phyloP scores from a whole-genome alignment of 2,797 vertebrate species.

The Sebastes dallii region DNA sequence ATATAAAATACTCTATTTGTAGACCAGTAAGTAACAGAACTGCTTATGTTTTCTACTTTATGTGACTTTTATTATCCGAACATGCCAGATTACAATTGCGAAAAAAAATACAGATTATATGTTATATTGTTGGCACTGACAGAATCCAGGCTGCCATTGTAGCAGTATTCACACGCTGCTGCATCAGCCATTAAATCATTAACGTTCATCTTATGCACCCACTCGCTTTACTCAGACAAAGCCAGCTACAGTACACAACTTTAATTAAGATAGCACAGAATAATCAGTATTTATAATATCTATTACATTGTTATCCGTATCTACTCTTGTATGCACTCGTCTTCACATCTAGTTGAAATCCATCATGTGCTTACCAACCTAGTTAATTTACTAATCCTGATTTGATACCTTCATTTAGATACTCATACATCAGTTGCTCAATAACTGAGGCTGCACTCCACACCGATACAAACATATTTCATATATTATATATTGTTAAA shows the following conservation, averaged over 20 bases:
- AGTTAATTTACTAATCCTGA: neutral
- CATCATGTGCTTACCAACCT: neutral
- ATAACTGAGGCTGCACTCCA: neutral
- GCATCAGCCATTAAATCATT: neutral
- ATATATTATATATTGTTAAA: neutral
- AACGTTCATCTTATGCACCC: neutral
- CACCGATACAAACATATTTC: neutral
- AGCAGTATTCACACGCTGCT: neutral
- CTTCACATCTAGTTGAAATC: neutral
- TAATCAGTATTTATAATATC: neutral
- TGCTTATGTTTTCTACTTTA: neutral
- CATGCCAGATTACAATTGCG: neutral
- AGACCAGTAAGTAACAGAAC: neutral
- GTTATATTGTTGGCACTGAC: neutral
- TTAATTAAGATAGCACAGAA: neutral
- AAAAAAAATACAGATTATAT: neutral
- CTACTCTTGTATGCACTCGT: neutral
- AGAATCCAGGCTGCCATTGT: neutral
- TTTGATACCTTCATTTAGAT: neutral
- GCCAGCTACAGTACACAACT: neutral
- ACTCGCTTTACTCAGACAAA: no score
- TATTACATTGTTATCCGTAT: neutral
- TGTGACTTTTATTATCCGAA: neutral
- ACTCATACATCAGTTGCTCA: neutral
- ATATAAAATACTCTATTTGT: neutral